These are phyloP conservation scores for Procapra przewalskii DNA, from an alignment of 2,113 vertebrate genomes.

Conservation along the genomic window DNA sequence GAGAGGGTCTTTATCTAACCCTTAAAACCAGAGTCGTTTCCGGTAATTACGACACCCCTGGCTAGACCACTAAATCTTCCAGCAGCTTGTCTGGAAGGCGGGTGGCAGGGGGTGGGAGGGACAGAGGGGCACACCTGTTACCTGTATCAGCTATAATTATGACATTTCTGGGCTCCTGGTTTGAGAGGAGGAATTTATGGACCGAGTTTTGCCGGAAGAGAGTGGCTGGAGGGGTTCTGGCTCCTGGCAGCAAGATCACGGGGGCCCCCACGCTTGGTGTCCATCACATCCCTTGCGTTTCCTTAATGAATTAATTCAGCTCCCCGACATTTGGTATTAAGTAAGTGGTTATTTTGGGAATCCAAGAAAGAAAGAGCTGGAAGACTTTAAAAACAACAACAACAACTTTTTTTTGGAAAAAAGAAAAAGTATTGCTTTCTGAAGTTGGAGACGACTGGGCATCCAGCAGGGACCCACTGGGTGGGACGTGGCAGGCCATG, in stretches of 20 bases:
- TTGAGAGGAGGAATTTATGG: slow-evolving; percentile 59
- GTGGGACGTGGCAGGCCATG: neutral
- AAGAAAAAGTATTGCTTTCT: slow-evolving; percentile 16
- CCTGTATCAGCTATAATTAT: slow-evolving; percentile 55
- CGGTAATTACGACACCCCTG: slow-evolving; percentile 71
- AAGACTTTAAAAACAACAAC: neutral
- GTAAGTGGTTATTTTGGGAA: slow-evolving; percentile 64
- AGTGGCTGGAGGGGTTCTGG: neutral
- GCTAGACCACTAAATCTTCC: slow-evolving; percentile 48
- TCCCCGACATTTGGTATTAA: slow-evolving; percentile 56
- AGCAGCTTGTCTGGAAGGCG: neutral
- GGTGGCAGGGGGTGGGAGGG: neutral
- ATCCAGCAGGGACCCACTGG: neutral
- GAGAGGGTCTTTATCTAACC: slow-evolving; percentile 75
- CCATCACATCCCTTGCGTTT: neutral
- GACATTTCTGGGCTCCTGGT: slow-evolving; percentile 54
- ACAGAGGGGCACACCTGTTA: slow-evolving; percentile 68
- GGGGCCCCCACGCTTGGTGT: neutral
- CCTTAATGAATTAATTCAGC: slow-evolving; percentile 48
- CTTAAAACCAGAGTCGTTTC: slow-evolving; percentile 73
- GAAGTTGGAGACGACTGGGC: neutral
- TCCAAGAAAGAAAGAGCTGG: slow-evolving; percentile 32
- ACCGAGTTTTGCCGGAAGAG: neutral
- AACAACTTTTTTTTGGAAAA: neutral
- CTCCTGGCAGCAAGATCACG: neutral